Conservation (phyloP, 1,140 invertebrate species). For the Tenebrio molitor region DNA sequence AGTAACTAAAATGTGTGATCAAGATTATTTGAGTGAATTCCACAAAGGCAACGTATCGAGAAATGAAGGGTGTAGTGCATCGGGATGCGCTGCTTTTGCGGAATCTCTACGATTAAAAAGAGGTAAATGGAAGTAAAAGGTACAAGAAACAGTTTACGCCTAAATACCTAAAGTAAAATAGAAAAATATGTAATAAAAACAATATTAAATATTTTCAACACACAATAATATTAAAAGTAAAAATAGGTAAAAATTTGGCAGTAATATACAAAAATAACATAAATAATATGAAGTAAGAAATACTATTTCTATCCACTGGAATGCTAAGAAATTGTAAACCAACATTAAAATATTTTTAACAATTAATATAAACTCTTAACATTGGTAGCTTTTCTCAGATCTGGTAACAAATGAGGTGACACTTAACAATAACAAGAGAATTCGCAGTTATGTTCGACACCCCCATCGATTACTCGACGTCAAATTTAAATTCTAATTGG, state of each 20-base stretch:
- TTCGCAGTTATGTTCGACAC: conserved; percentile 6
- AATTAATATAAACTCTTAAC: conserved; percentile 50
- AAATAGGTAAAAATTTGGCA: conserved; percentile 61
- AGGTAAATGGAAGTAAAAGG: conserved; percentile 49
- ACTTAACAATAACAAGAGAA: conserved; percentile 47
- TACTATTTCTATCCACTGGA: conserved; percentile 49
- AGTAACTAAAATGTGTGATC: conserved; percentile 55
- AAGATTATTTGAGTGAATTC: conserved; percentile 26
- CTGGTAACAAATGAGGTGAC: conserved; percentile 62
- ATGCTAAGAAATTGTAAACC: conserved; percentile 52
- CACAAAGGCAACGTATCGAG: conserved; percentile 7
- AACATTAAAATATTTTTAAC: conserved; percentile 46
- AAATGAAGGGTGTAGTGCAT: conserved; percentile 3
- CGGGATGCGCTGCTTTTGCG: conserved; percentile 12
- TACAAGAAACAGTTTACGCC: conserved; percentile 53
- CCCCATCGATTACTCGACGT: neutral
- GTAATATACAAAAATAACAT: conserved; percentile 52
- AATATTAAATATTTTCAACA: conserved; percentile 53
- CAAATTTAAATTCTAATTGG: conserved; percentile 17
- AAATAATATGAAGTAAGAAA: conserved; percentile 47
- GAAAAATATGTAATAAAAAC: conserved; percentile 59
- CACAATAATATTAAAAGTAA: conserved; percentile 50
- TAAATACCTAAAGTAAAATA: conserved; percentile 57
- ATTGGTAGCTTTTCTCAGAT: conserved; percentile 59
- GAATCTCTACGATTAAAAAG: conserved; percentile 27